Percentiles rank a stretch among this genome's conserved stretches.
Conservation (phyloP, 2,113 vertebrate species). For the Antechinus stuartii region DNA sequence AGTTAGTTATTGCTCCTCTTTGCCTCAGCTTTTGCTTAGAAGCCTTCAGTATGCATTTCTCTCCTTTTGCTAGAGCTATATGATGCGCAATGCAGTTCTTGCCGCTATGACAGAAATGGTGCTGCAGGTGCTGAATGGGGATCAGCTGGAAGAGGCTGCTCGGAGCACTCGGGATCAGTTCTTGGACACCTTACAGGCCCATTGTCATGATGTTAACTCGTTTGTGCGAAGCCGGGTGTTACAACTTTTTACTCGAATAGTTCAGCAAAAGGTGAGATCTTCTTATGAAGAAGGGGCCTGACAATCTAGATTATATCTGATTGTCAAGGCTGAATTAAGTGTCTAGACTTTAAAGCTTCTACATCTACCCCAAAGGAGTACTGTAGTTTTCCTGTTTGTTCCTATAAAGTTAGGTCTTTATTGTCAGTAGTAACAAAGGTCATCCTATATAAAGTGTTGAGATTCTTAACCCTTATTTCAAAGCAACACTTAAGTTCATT, state of each 20-base stretch:
- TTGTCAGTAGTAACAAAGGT: neutral
- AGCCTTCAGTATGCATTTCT: neutral
- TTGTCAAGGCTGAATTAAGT: neutral
- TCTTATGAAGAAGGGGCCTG: neutral
- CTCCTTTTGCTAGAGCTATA: conserved; percentile 85
- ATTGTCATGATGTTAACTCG: conserved; percentile 89
- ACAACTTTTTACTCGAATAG: conserved; percentile 92
- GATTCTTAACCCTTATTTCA: neutral
- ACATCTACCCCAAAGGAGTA: neutral
- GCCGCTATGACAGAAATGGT: conserved; percentile 91
- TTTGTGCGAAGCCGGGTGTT: conserved; percentile 93
- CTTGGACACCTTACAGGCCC: conserved; percentile 91
- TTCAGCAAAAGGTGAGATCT: conserved; percentile 90
- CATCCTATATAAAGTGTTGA: neutral
- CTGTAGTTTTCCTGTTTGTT: neutral
- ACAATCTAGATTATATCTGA: neutral
- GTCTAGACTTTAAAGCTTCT: neutral
- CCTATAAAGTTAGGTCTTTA: conserved; percentile 20
- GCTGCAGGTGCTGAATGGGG: conserved; percentile 90
- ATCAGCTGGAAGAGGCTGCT: conserved; percentile 89
- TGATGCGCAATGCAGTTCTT: conserved; percentile 93
- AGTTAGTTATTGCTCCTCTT: neutral
- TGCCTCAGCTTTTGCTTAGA: neutral
- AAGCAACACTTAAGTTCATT: neutral
- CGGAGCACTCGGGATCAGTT: conserved; percentile 92